Conservation (phyloP, 1,140 invertebrate genomes). For the Drosophila tristis region DNA sequence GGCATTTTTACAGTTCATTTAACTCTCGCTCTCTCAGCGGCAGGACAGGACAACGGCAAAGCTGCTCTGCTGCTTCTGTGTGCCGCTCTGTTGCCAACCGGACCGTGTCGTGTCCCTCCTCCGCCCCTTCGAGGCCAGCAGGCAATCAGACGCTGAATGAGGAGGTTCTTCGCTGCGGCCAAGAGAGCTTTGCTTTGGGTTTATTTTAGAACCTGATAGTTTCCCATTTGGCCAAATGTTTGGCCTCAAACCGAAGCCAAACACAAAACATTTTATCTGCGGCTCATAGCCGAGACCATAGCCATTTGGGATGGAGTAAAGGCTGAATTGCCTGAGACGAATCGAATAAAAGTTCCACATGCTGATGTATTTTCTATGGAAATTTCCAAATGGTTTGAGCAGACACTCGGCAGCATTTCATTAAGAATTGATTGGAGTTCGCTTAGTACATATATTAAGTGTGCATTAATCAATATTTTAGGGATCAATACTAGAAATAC, state of each 20-base stretch:
- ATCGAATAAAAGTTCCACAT: neutral
- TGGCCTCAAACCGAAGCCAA: slow-evolving; percentile 8
- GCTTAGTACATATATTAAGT: too few relatives aligned
- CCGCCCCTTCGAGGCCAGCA: too few relatives aligned
- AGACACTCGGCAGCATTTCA: too few relatives aligned
- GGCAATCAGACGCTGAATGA: slow-evolving; percentile 11
- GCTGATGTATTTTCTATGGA: neutral
- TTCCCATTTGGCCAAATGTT: slow-evolving; percentile 24
- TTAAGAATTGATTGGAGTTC: too few relatives aligned
- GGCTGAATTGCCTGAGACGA: neutral
- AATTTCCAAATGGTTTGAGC: too few relatives aligned
- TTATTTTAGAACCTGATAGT: slow-evolving; percentile 32
- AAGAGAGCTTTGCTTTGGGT: neutral
- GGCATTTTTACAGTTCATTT: slow-evolving; percentile 77
- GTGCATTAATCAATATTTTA: too few relatives aligned
- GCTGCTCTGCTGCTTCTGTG: neutral
- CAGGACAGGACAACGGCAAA: slow-evolving; percentile 13
- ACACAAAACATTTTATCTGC: slow-evolving; percentile 6
- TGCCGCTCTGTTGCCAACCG: slow-evolving; percentile 40
- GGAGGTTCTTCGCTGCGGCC: slow-evolving; percentile 5
- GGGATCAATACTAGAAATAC: too few relatives aligned
- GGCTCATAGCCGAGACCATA: neutral
- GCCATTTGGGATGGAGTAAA: neutral
- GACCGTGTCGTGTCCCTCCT: neutral
- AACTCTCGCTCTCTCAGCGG: slow-evolving; percentile 50